phyloP scores from a whole-genome alignment of 1,140 invertebrate genomes.

The Sarcophaga bullata region DNA sequence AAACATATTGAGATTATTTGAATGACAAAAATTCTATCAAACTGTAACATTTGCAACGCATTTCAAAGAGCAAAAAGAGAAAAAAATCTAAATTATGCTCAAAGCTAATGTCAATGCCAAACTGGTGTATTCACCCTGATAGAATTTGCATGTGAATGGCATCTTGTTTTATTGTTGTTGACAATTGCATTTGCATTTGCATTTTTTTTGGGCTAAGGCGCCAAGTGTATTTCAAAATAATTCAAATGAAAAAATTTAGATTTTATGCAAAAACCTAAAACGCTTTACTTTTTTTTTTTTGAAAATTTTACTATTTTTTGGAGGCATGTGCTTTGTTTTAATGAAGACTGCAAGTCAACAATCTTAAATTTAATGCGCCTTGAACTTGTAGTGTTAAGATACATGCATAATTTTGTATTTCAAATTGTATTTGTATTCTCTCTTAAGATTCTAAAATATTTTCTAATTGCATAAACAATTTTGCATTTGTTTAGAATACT shows the following conservation, averaged over 20 bases:
- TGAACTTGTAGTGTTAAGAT: constrained; percentile 6
- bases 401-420: background rate
- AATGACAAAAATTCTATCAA: too few relatives aligned
- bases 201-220: background rate
- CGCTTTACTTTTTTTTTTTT: too few relatives aligned
- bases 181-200: background rate
- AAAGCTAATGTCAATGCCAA: constrained; percentile 29
- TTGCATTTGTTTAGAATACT: constrained; percentile 23
- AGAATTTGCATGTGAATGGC: background rate
- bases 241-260: background rate
- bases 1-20: too few relatives aligned
- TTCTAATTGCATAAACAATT: constrained; percentile 7
- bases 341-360: constrained; percentile 19
- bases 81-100: background rate
- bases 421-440: background rate
- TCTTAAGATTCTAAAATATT: background rate
- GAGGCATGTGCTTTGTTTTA: constrained; percentile 11
- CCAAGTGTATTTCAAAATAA: constrained; percentile 32
- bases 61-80: too few relatives aligned
- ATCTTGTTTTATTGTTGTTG: background rate
- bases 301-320: constrained; percentile 20
- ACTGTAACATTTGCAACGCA: too few relatives aligned
- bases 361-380: background rate
- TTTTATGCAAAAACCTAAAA: too few relatives aligned
- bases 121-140: constrained; percentile 10